Evolutionary conservation across 2,888 invertebrate species (phyloP), one percentile per base, ranked within the genome.

Genomic region (Fabriciana adippe): DNA sequence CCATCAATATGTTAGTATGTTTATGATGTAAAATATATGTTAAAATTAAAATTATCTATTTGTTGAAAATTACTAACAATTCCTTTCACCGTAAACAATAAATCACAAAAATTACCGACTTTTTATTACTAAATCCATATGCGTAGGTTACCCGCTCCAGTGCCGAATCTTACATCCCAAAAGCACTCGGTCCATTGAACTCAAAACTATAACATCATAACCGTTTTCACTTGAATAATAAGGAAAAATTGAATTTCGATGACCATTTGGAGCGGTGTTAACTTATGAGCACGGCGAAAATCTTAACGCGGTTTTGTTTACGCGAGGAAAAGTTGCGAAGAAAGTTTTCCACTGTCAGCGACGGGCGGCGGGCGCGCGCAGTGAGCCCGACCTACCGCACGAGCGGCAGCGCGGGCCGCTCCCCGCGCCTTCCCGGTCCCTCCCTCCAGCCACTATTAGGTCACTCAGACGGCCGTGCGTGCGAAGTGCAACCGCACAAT

Each of bases 361-460:
- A 81, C 84, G 75, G 79, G 76, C 84, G 85, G 81, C 85, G 86
- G 85, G 85, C 86, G 89, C 88, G 87, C 88, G 89, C 88, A 84
- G 89, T 90, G 91, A 90, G 90, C 91, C 86, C 91, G 91, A 92
- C 92, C 92, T 92, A 92, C 92, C 92, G 86, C 92, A 92, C 90
- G 82, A 85, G 83, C 82, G 83, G 79, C 81, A 75, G 78, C 77
- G 81, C 82, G 79, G 79, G 82, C 82, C 86, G 84, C 90, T 82
- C 86, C 85, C 87, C 88, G 80, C 87, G 78, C 85, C 88, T 87
- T 90, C 90, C 92, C 91, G 89, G 86, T 89, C 87, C 88, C 91
- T 91, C 91, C 92, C 92, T 90, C 92, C 92, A 91, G 90, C 89
- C 84, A 81, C 88, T 92, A 92, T 91, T 92, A 89, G 92, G 92